A percentile compares a stretch with the other conserved stretches of the same genome.
Conservation (phyloP, 2,113 vertebrate genomes). For the Silurus asotus region DNA sequence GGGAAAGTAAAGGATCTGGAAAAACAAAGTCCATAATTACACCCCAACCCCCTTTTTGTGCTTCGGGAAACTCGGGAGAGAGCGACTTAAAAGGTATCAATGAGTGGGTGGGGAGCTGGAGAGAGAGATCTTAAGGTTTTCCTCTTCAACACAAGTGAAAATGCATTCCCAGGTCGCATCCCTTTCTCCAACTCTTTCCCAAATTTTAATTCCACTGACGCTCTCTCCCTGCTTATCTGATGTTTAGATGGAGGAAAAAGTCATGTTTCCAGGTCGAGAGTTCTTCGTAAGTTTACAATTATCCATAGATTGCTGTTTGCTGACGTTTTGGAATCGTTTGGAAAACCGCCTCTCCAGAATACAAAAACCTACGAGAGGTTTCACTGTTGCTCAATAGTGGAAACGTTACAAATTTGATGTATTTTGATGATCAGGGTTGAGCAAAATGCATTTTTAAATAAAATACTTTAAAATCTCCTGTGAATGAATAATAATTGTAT, state of each 20-base stretch:
- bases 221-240: background rate
- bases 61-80: background rate
- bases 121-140: slow-evolving; percentile 22
- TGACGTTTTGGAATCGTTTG: background rate
- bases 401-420: background rate
- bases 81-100: slow-evolving; percentile 4
- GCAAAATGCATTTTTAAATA: no score
- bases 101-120: slow-evolving; percentile 19
- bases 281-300: background rate
- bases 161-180: slow-evolving; percentile 25
- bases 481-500: no score
- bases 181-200: background rate
- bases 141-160: background rate
- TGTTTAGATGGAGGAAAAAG: background rate
- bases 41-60: background rate
- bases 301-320: background rate
- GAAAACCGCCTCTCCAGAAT: background rate
- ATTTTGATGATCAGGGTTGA: no score
- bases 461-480: no score
- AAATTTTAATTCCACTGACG: slow-evolving; percentile 4
- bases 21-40: slow-evolving; percentile 27
- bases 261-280: background rate
- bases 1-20: background rate
- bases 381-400: background rate
- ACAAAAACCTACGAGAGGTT: background rate